Evolutionary conservation across 2,113 vertebrate species (phyloP).

Genomic region (Fulica atra): DNA sequence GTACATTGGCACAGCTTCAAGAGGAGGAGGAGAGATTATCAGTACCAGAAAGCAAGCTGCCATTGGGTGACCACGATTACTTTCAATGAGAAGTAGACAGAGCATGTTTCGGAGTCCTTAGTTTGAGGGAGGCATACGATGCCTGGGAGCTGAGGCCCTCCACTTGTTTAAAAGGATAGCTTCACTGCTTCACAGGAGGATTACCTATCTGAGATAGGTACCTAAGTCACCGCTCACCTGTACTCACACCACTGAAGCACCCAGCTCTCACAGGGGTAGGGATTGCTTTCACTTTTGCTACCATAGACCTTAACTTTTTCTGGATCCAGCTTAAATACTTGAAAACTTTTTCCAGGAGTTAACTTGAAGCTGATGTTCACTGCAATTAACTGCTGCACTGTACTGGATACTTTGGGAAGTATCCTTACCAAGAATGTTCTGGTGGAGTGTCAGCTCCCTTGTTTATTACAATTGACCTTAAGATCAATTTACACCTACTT

Average conservation of each 20-base stretch:
- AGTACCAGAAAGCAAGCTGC: not conserved
- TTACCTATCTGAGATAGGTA: not conserved
- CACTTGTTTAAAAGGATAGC: not conserved
- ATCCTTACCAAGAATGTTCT: not conserved
- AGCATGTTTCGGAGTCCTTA: not conserved
- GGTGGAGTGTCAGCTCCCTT: not conserved
- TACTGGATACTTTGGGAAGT: not conserved
- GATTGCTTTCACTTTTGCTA: not conserved
- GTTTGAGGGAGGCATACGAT: not conserved
- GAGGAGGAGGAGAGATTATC: not conserved
- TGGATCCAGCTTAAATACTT: not conserved
- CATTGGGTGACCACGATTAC: not conserved
- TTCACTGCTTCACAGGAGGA: not conserved
- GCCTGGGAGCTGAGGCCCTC: not conserved
- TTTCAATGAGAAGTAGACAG: not conserved
- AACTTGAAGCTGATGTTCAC: not conserved
- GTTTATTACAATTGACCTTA: not conserved
- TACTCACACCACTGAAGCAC: not conserved
- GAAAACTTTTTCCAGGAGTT: not conserved
- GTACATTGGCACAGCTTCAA: not conserved
- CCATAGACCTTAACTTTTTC: not conserved
- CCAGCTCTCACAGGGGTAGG: not conserved
- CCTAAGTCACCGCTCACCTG: not conserved
- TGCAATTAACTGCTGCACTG: not conserved
- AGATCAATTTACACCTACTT: not conserved